Base-by-base conservation (phyloP, 2,113 vertebrate species). In the Dasyprocta punctata region DNA sequence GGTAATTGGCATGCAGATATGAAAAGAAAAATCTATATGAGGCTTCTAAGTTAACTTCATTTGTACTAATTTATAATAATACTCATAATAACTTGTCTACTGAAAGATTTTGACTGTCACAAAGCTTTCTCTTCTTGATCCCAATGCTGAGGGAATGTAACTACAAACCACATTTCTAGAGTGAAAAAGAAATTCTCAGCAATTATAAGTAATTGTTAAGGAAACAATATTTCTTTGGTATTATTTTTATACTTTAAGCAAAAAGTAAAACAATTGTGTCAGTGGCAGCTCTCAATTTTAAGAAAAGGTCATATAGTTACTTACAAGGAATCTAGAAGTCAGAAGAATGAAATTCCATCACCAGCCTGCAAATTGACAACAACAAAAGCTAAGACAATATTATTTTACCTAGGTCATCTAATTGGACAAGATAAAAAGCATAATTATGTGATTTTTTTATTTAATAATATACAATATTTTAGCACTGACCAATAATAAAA, bases 291-390 rank as follows among this genome's bases (percentile, higher is more conserved):
- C 67, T 92, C 41, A 95, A 82, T 92, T 94, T 89, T 92, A 47
- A 90, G 7, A 47, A 97, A 90, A 75, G 19, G 12, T 75, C 96
- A 11, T 1, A 30, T 2, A 60, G 88, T 94, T 97, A 98, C 90
- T 98, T 97, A 97, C 77, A 94, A 69, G 86, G 17, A 52, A 82
- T 84, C 97, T 97, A 96, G 97, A 93, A 97, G 83, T 94, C 83
- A 91, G 80, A 16, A 36, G 47, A 94, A 92, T 61, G 41, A 56
- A 86, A 69, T 91, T 98, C 95, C 96, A 96, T 82, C 78, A 87
- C 19, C 67, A 94, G 38, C 78, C 97, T 98, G 73, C 73, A 91
- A 98, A 96, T 95, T 67, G 98, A 97, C 30, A 95, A 90, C 38
- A 95, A 44, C 73, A 89, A 80, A 97, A 95, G 30, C 10, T 89